Base-by-base conservation (phyloP, 1,140 invertebrate genomes). In the Oedothorax gibbosus region DNA sequence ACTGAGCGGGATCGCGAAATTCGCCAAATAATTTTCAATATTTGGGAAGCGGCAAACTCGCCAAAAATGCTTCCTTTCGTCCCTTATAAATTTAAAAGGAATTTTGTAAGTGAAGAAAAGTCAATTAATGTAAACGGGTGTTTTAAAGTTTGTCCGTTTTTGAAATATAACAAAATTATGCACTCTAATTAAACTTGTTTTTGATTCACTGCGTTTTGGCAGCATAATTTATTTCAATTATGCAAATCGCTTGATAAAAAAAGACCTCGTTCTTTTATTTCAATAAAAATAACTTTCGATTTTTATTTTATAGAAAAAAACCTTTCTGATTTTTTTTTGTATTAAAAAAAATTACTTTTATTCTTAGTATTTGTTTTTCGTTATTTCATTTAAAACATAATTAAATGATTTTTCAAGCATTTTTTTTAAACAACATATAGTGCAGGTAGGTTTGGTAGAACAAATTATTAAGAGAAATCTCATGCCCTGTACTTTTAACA, bases 21-120 rank as follows among this genome's bases (percentile, higher is more conserved):
- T 75, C 81, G 81, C 81, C 81, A 84, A 84, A 84, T 84, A 66
- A 62, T 84, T 84, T 76, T 84, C 60, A 53, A 84, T 72, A 84
- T 84, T 84, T 65, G 68, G 20, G 71, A 64, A 53, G 60, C 71
- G 49, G 62, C 35, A 62, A 20, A 84, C 56, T 84, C 81, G 81
- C 81, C 81, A 84, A 84, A 84, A 75, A 65, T 84, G 71, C 49
- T 75, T 84, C 6, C 65, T 12, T n/a, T 71, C 35, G 21, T 68
- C 65, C 35, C 53, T 77, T 51, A 75, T 35, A 35, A 75, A 57
- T 11, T 18, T 57, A 6, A 4, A 75, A 75, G 21, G 35, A 68
- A 68, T 68, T 65, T n/a, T 20, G 12, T n/a, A 21, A 65, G 21
- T 65, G 21, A 21, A 18, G 21, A 65, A 11, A 65, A 20, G n/a